These are phyloP conservation scores for Chrysolina americana DNA, from an alignment of 2,888 invertebrate genomes.

Conservation along the genomic window DNA sequence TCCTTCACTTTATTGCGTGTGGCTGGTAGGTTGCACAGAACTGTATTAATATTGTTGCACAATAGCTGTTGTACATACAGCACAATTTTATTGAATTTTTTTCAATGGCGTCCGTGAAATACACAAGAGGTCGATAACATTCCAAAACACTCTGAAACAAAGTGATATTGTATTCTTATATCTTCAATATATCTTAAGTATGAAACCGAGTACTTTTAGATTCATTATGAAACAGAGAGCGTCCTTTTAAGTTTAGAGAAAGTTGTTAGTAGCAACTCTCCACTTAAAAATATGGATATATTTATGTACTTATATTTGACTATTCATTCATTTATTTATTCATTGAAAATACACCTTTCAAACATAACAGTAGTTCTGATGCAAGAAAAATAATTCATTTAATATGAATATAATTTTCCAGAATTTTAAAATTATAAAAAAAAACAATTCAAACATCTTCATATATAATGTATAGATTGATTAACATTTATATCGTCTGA, in stretches of 20 bases:
- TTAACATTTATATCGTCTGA: too few relatives aligned
- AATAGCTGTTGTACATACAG: conserved; percentile 54
- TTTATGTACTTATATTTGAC: too few relatives aligned
- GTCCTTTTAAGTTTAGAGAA: not conserved
- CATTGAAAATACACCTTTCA: too few relatives aligned
- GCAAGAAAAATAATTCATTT: too few relatives aligned
- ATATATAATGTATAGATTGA: too few relatives aligned
- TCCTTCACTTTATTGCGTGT: conserved; percentile 69
- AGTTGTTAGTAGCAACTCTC: not conserved
- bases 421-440: too few relatives aligned
- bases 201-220: not conserved
- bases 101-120: not conserved
- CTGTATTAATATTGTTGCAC: conserved; percentile 52
- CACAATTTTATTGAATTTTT: conserved; percentile 33
- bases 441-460: too few relatives aligned
- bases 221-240: not conserved
- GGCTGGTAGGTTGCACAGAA: conserved; percentile 71
- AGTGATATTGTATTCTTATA: too few relatives aligned
- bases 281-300: not conserved
- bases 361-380: too few relatives aligned
- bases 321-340: too few relatives aligned
- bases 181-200: not conserved
- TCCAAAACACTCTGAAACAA: not conserved
- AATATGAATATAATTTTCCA: too few relatives aligned
- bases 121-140: not conserved